Evolutionary conservation across 2,113 vertebrate genomes (phyloP).

Genomic region (Etheostoma cragini): DNA sequence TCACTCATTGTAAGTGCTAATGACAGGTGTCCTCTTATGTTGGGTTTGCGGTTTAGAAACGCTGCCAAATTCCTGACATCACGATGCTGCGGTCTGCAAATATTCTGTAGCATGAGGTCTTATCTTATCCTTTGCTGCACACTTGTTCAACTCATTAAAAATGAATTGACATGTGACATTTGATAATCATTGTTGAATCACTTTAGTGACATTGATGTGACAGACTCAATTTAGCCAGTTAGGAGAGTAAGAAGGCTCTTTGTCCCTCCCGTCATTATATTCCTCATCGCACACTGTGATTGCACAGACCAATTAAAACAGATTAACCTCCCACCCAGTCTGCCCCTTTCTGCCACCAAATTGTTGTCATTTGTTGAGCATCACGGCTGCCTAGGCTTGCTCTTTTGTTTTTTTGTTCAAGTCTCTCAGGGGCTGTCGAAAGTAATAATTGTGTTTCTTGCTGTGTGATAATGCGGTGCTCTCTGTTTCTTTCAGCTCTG

Average conservation of each 20-base stretch:
- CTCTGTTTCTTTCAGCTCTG: slow-evolving; percentile 61
- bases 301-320: slow-evolving; percentile 74
- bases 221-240: slow-evolving; percentile 75
- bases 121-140: slow-evolving; percentile 38
- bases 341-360: slow-evolving; percentile 48
- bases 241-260: slow-evolving; percentile 63
- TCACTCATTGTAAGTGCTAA: slow-evolving; percentile 65
- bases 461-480: slow-evolving; percentile 61
- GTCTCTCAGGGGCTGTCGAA: slow-evolving; percentile 61
- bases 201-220: slow-evolving; percentile 71
- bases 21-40: slow-evolving; percentile 75
- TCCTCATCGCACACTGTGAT: slow-evolving; percentile 63
- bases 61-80: slow-evolving; percentile 51
- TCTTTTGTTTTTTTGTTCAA: slow-evolving; percentile 55
- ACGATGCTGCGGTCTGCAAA: slow-evolving; percentile 10
- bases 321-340: slow-evolving; percentile 70
- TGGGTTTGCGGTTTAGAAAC: slow-evolving; percentile 45
- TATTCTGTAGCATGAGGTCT: slow-evolving; percentile 28
- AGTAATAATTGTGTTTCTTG: slow-evolving; percentile 77
- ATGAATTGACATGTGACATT: slow-evolving; percentile 74
- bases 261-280: slow-evolving; percentile 69
- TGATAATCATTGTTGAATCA: slow-evolving; percentile 68
- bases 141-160: slow-evolving; percentile 60
- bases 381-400: slow-evolving; percentile 40
- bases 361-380: slow-evolving; percentile 67